Evolutionary conservation across 2,888 invertebrate species (phyloP).

Genomic region (Aleiodes leptofemur): DNA sequence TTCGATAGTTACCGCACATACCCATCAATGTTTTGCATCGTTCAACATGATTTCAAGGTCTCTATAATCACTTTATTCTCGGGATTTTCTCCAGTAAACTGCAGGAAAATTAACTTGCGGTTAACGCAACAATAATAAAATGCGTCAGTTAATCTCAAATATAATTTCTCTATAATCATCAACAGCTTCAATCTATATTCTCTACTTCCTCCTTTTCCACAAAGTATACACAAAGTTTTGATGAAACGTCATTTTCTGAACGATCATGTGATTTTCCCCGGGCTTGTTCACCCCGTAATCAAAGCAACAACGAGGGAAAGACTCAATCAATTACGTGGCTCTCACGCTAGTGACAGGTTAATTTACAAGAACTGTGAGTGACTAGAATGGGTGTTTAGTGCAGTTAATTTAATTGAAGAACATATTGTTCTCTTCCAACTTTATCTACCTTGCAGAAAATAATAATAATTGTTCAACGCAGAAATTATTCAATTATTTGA

Average conservation of each 20-base stretch:
- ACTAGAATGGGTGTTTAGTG: constrained; percentile 1
- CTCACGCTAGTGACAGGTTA: constrained; percentile 8
- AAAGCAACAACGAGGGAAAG: background rate
- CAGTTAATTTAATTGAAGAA: constrained; percentile 11
- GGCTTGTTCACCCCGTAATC: background rate
- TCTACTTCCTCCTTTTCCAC: constrained; percentile 22
- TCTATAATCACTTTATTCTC: constrained; percentile 8
- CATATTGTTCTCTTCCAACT: background rate
- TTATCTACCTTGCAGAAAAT: background rate
- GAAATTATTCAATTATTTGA: too few species aligned
- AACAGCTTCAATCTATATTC: constrained; percentile 3
- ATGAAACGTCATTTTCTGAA: constrained; percentile 38
- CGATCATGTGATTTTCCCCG: background rate
- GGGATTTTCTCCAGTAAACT: constrained; percentile 11
- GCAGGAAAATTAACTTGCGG: constrained; percentile 22
- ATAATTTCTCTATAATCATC: background rate
- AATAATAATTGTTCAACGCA: too few species aligned
- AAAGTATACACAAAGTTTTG: constrained; percentile 41
- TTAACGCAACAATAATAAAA: constrained; percentile 27
- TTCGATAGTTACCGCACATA: constrained; percentile 18
- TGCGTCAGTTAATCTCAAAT: constrained; percentile 25
- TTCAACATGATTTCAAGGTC: constrained; percentile 33
- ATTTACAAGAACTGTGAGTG: constrained; percentile 1
- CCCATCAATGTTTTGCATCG: constrained; percentile 13
- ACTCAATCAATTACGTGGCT: constrained; percentile 13